Evolutionary conservation across 2,113 vertebrate species (phyloP), one percentile per base, ranked within the genome.

Genomic region (Actenoides lindsayi): DNA sequence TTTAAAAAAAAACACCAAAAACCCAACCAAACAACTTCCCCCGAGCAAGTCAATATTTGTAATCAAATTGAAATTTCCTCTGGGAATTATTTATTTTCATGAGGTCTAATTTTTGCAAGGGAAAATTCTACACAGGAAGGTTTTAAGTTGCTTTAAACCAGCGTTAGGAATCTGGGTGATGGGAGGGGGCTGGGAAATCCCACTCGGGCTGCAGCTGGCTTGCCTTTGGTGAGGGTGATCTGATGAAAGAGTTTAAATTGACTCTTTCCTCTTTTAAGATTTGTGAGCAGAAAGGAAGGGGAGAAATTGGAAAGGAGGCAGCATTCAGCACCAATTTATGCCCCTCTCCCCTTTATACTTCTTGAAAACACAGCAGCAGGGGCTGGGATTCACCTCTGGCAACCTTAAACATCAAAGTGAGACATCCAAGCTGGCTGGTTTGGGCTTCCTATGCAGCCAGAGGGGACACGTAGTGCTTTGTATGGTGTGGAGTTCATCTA

Each of bases 51-150:
- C 95, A 96, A 97, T 96, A 96, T 96, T 97, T 97, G 93, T 97
- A 96, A 97, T 97, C 96, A 96, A 97, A 97, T 95, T 81, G 87
- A 96, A 95, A 96, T 97, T 96, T 96, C 94, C 95, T 87, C 62
- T 87, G 94, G 94, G 96, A 96, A 93, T 97, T 92, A 94, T 93
- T 96, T 96, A 91, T 94, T 97, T 97, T 96, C 87, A 94, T 57
- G 87, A 97, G 77, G 87, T 54, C 69, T 96, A 91, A 96, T 95
- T 97, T 95, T 96, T 96, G 77, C 91, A 60, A 31, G 77, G 83
- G 39, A 93, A 90, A 93, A 89, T 90, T 88, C 64, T 83, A 5
- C 0, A 0, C 54, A 69, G 65, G 77, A 75, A 75, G 48, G 69
- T 85, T 95, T 95, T 84, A 89, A 93, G 81, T 85, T 2, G 0